Evolutionary conservation across 2,797 vertebrate genomes (phyloP).

Genomic region (Galaxias olidus): DNA sequence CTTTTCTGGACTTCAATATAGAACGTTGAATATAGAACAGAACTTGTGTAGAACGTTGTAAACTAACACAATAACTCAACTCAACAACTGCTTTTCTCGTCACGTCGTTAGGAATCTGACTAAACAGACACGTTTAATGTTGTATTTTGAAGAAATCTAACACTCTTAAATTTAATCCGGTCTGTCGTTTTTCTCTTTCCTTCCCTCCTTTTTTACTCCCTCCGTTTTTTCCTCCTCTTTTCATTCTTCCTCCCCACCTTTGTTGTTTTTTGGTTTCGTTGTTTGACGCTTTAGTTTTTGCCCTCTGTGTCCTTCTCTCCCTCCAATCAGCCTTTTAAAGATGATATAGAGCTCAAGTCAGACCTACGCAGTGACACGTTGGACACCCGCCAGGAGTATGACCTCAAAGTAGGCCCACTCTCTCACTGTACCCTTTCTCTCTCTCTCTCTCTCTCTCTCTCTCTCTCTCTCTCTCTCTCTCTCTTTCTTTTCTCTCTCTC

Average conservation of each 20-base stretch:
- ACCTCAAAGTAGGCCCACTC: constrained; percentile 86
- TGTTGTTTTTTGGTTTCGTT: constrained; percentile 52
- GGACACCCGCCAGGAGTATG: constrained; percentile 91
- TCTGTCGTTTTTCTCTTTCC: constrained; percentile 49
- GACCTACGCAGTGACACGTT: constrained; percentile 92
- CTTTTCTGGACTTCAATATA: neutral
- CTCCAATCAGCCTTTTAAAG: constrained; percentile 91
- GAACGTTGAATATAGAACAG: constrained; percentile 1
- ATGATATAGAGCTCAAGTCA: constrained; percentile 93
- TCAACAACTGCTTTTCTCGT: constrained; percentile 17
- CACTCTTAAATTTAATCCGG: constrained; percentile 45
- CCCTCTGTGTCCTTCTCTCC: constrained; percentile 80
- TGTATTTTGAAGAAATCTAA: constrained; percentile 54
- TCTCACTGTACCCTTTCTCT: constrained; percentile 9
- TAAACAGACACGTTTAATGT: neutral
- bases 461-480: too few species aligned
- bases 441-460: too few species aligned
- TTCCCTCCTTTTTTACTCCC: constrained; percentile 51
- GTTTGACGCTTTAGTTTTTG: constrained; percentile 82
- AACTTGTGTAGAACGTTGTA: too few species aligned
- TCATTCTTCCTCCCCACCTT: constrained; percentile 27
- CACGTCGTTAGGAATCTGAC: too few species aligned
- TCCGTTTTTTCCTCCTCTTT: constrained; percentile 43
- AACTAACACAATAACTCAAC: constrained; percentile 18
- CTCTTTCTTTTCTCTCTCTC: neutral